These are phyloP conservation scores for Notospermus geniculatus DNA, from an alignment of 1,140 invertebrate genomes.

Conservation along the genomic window DNA sequence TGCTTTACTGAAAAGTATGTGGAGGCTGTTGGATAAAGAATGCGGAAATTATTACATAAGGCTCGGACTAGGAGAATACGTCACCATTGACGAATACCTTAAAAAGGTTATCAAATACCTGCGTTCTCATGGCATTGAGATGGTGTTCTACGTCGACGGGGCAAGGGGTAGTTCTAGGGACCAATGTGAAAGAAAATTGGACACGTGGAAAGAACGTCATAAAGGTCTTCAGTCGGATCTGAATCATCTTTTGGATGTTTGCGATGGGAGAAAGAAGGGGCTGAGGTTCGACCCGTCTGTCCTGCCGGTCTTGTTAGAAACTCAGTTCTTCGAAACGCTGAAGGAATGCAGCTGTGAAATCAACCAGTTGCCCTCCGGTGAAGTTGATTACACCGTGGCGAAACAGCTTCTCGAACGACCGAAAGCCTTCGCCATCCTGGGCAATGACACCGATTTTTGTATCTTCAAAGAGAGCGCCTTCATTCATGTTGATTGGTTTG, in stretches of 20 bases:
- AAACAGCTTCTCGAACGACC: slow-evolving; percentile 32
- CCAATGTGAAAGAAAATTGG: slow-evolving; percentile 34
- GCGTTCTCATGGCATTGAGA: slow-evolving; percentile 31
- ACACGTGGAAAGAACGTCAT: slow-evolving; percentile 40
- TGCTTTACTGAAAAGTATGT: slow-evolving; percentile 32
- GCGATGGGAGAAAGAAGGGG: slow-evolving; percentile 24
- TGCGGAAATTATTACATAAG: slow-evolving; percentile 35
- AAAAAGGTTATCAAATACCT: slow-evolving; percentile 38
- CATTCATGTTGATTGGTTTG: slow-evolving; percentile 42
- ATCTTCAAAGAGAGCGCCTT: slow-evolving; percentile 40
- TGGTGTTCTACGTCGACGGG: slow-evolving; percentile 45
- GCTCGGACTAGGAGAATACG: slow-evolving; percentile 44
- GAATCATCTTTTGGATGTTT: slow-evolving; percentile 34
- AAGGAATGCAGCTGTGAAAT: slow-evolving; percentile 39
- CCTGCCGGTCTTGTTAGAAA: slow-evolving; percentile 36
- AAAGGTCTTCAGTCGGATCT: slow-evolving; percentile 29
- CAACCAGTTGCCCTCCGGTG: slow-evolving; percentile 32
- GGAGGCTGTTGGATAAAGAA: slow-evolving; percentile 28
- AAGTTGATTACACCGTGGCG: slow-evolving; percentile 44
- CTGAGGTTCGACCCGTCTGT: slow-evolving; percentile 23
- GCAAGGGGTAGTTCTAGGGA: slow-evolving; percentile 36
- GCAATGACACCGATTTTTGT: slow-evolving; percentile 52
- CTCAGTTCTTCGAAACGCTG: slow-evolving; percentile 35
- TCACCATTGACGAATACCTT: slow-evolving; percentile 31
- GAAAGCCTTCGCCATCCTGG: slow-evolving; percentile 43